These are phyloP conservation scores for Andrena dorsata DNA, from an alignment of 2,888 invertebrate species.

Conservation along the genomic window DNA sequence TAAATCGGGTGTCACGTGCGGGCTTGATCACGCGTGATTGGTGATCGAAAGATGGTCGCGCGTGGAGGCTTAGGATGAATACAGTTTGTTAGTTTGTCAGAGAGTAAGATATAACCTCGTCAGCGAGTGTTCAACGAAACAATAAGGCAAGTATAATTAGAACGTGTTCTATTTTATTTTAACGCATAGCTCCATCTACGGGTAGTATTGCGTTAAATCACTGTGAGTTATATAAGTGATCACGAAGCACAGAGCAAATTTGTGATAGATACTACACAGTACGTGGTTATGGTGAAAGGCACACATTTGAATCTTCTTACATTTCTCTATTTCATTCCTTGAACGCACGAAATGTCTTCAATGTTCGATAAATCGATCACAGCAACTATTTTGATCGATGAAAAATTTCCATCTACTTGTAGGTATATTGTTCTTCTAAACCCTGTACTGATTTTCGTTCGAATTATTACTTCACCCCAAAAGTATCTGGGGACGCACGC, in stretches of 20 bases:
- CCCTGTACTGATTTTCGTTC: too few relatives aligned
- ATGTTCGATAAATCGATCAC: too few relatives aligned
- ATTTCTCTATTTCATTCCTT: neutral
- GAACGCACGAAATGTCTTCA: too few relatives aligned
- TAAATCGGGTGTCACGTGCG: too few relatives aligned
- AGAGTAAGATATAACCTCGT: neutral
- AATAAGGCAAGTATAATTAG: conserved; percentile 24
- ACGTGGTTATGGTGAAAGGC: too few relatives aligned
- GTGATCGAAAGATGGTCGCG: too few relatives aligned
- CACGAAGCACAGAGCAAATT: neutral
- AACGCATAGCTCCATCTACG: conserved; percentile 1
- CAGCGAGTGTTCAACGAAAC: neutral
- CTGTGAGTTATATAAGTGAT: conserved; percentile 3
- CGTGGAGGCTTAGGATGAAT: too few relatives aligned
- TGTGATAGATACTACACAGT: neutral
- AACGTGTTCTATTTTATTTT: conserved; percentile 15
- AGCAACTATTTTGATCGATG: too few relatives aligned
- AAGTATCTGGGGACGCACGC: neutral
- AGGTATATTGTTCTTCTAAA: too few relatives aligned
- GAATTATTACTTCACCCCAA: neutral
- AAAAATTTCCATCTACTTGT: neutral
- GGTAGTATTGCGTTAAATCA: conserved; percentile 18
- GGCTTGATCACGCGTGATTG: too few relatives aligned
- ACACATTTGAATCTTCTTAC: neutral
- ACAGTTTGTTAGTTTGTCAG: neutral